Evolutionary conservation across 2,797 vertebrate genomes (phyloP).

Genomic region (Catharus ustulatus): DNA sequence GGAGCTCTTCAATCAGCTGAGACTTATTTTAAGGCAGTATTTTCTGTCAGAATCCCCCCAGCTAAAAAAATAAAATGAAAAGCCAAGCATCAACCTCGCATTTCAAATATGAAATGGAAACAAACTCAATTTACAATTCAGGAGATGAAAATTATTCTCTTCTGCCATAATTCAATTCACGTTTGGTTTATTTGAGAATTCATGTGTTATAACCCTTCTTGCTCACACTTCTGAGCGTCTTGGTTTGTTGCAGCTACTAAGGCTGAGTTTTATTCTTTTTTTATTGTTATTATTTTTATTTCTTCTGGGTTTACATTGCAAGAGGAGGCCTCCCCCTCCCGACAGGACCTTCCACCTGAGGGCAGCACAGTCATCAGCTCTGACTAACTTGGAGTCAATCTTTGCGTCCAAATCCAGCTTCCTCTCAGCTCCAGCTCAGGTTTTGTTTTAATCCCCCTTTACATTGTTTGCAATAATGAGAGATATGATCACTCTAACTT

Average conservation of each 20-base stretch:
- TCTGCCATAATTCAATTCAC: constrained; percentile 43
- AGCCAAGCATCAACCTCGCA: background rate
- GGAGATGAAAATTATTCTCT: constrained; percentile 23
- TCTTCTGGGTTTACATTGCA: background rate
- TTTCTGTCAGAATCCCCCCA: constrained; percentile 6
- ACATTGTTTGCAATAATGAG: constrained; percentile 36
- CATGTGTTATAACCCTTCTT: constrained; percentile 6
- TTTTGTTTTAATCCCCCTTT: background rate
- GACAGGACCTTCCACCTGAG: constrained; percentile 58
- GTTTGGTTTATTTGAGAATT: constrained; percentile 51
- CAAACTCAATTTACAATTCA: constrained; percentile 43
- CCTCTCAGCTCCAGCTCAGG: background rate
- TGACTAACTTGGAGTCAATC: background rate
- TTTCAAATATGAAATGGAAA: constrained; percentile 37
- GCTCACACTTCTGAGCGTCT: constrained; percentile 14
- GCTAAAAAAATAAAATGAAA: constrained; percentile 32
- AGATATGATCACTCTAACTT: constrained; percentile 56
- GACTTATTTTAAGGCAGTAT: background rate
- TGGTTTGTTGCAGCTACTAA: background rate
- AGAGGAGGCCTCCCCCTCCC: background rate
- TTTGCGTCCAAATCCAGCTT: constrained; percentile 13
- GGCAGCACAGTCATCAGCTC: constrained; percentile 47
- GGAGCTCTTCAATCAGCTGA: background rate
- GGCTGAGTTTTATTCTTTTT: background rate
- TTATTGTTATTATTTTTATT: background rate